Base-by-base conservation (phyloP, 2,113 vertebrate genomes). In the Tringa solitaria region DNA sequence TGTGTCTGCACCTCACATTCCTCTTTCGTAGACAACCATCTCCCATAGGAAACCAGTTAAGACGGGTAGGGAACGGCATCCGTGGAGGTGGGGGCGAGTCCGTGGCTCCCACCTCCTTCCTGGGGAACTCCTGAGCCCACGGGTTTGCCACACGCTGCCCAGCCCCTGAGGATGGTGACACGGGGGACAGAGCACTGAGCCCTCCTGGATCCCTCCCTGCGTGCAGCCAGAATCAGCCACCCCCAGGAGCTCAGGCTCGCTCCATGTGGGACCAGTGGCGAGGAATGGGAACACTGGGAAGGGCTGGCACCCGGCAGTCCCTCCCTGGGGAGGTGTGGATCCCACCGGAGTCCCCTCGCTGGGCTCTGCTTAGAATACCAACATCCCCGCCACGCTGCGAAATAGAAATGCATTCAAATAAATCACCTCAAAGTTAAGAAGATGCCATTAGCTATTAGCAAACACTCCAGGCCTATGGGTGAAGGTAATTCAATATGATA, bases 401-500 rank as follows among this genome's bases (percentile, higher is more conserved):
- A 23, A 72, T 0, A 11, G 57, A 8, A 65, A 18, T 4, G 14
- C 20, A 1, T 84, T 63, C 86, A 10, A 63, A 97, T 96, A 97
- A 96, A 97, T 96, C 96, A 84, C 89, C n/a, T 23, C 87, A 12
- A 78, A 84, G 82, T 96, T 84, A 82, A 35, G 33, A 68, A 96
- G 94, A 57, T 93, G 92, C 96, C 93, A 76, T 61, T 33, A 95
- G 96, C 93, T 56, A 81, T 94, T 94, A 95, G 61, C 86, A 93
- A 95, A 87, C 94, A 86, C 59, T 2, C 11, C 61, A 77, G 94
- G 95, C 88, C 96, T 10, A 33, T 4, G 39, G 96, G 91, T 84
- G 53, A 18, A 77, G 96, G 97, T 83, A 96, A 98, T 98, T 96
- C 97, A 95, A 73, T 96, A 75, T 54, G 97, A 97, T 96, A 51